phyloP scores from a whole-genome alignment of 2,797 vertebrate species.

The Leptodactylus fallax region DNA sequence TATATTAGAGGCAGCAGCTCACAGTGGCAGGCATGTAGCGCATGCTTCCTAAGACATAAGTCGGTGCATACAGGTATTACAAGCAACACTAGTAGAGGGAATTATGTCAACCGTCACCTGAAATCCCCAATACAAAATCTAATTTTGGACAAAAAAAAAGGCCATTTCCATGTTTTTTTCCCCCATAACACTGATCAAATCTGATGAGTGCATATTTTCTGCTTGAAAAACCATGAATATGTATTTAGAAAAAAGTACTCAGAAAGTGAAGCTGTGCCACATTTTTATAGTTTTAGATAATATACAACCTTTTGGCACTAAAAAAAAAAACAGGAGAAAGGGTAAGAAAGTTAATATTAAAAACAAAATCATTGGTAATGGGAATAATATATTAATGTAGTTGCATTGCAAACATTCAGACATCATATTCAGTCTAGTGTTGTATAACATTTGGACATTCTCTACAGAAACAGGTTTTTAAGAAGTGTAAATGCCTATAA shows the following conservation, averaged over 20 bases:
- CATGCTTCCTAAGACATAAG: neutral
- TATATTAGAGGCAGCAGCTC: neutral
- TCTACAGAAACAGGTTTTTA: neutral
- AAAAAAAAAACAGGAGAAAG: neutral
- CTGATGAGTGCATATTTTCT: slow-evolving; percentile 45
- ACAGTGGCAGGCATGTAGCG: neutral
- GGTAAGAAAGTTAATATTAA: neutral
- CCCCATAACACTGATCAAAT: slow-evolving; percentile 58
- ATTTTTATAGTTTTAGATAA: slow-evolving; percentile 17
- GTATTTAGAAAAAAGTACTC: slow-evolving; percentile 40
- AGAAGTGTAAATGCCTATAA: neutral
- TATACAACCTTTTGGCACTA: slow-evolving; percentile 10
- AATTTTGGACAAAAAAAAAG: slow-evolving; percentile 64
- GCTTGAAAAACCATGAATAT: slow-evolving; percentile 40
- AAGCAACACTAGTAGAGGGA: neutral
- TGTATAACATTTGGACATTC: neutral
- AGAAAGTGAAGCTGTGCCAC: slow-evolving; percentile 25
- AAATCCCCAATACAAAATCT: slow-evolving; percentile 33
- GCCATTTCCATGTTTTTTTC: slow-evolving; percentile 49
- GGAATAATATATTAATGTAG: neutral
- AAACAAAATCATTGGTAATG: neutral
- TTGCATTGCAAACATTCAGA: neutral
- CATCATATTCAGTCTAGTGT: neutral
- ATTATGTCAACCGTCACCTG: neutral
- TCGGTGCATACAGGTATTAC: neutral